Evolutionary conservation across 1,140 invertebrate species (phyloP), one percentile per base, ranked within the genome.

Genomic region (Cryptotermes secundus): DNA sequence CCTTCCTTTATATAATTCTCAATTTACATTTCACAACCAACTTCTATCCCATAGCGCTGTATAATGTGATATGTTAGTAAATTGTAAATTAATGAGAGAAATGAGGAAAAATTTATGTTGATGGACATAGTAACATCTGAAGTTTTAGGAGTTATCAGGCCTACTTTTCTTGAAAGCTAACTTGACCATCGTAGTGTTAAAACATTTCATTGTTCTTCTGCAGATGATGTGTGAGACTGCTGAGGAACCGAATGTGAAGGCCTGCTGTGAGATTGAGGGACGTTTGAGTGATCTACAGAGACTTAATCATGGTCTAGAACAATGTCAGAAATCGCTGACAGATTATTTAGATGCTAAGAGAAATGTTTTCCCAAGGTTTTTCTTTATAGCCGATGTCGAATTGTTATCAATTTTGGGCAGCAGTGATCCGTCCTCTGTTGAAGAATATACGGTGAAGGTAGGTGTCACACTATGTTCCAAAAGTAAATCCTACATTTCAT

Each of bases 321-420:
- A 93, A 86, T 98, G 97, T 90, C 96, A 97, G 90, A 98, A 98
- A 88, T 96, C 96, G 1, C 90, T 98, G 79, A 96, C 95, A 87
- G 95, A 97, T 87, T 98, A 98, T 89, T 90, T 98, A 82, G 96
- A 97, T 88, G 94, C 94, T 1, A 98, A 98, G 90, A 90, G 97
- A 85, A 93, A 95, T 85, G 92, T 96, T 83, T 98, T 98, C 88
- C 96, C 97, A 45, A 89, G 97, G 86, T 98, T 98, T 90, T 97
- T 95, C 90, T 98, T 98, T 88, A 95, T 98, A 86, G 97, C 97
- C 14, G 97, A 97, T 85, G 96, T 98, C 88, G 97, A 98, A 89
- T 88, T 98, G 83, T 91, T 98, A 22, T 95, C 95, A 49, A 96
- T 98, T 86, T 91, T 98, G n/a, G 96, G 97, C 38, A 97, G 94